Base-by-base conservation (phyloP, 2,113 vertebrate species). In the Elephas maximus region DNA sequence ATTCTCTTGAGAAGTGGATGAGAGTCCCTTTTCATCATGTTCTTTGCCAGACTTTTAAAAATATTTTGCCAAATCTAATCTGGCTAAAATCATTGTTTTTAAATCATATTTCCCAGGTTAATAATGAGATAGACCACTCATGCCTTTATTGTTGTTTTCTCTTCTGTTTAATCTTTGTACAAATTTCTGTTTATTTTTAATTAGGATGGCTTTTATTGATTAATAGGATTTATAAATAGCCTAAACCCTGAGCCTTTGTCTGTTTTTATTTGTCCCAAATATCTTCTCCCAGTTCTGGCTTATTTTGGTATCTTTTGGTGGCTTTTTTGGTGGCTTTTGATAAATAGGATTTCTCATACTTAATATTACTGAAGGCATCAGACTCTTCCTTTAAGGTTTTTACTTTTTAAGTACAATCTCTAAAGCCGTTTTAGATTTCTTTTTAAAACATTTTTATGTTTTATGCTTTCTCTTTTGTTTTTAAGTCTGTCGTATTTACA, bases 121-220 rank as follows among this genome's bases (percentile, higher is more conserved):
- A n/a, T 88, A 74, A 73, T 73, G 2, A 88, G 63, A 6, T 23
- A 37, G 23, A 48, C 37, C 11, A 69, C 51, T 93, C 89, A 71
- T 74, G 44, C 33, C 11, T 86, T 92, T 83, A 95, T 90, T 93
- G 11, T 74, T 41, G 8, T 79, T 67, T 96, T 94, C 14, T 77
- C 10, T 48, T 92, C 44, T 83, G 30, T 95, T 84, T 89, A 91
- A 86, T 85, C 45, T 53, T 88, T 84, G 20, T 28, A 78, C 45
- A 88, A 6, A 83, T 26, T 81, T 87, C 21, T 79, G 26, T 24
- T 30, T 33, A 21, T 44, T 87, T 71, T 62, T 86, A 41, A 78
- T 90, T 82, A 94, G 23, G 23, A 51, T 81, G 33, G 53, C 41
- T 74, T 60, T 85, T 67, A 76, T 62, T 73, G 45, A 81, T 67